Conservation (phyloP, 2,113 vertebrate genomes). For the Labrus mixtus region DNA sequence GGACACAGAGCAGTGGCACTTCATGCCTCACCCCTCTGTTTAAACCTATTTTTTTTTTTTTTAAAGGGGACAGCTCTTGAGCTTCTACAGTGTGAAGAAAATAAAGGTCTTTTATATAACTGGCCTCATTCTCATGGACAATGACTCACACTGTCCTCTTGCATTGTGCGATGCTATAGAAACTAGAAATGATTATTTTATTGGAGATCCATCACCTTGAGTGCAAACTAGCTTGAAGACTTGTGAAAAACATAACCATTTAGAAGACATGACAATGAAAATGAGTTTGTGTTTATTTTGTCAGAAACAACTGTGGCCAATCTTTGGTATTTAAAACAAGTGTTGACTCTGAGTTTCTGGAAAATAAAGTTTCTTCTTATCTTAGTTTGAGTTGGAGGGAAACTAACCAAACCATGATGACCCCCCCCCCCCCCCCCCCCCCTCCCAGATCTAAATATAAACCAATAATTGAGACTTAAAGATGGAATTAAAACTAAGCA, state of each 20-base stretch:
- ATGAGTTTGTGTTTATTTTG: too few relatives aligned
- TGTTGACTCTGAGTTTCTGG: too few relatives aligned
- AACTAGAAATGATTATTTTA: not conserved
- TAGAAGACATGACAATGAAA: not conserved
- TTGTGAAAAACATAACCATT: not conserved
- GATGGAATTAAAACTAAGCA: not conserved
- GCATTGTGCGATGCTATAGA: not conserved
- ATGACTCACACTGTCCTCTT: not conserved
- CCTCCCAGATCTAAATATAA: too few relatives aligned
- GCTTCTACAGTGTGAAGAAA: conserved; percentile 3
- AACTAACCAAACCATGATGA: too few relatives aligned
- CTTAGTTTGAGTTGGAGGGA: too few relatives aligned
- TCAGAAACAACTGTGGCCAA: too few relatives aligned
- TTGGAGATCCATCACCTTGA: not conserved
- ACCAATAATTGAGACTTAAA: too few relatives aligned
- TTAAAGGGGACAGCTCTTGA: not conserved
- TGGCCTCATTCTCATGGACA: conserved; percentile 32
- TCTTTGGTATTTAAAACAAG: too few relatives aligned
- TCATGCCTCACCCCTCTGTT: not conserved
- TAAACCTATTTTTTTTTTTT: not conserved
- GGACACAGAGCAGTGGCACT: not conserved
- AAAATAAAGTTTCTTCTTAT: too few relatives aligned
- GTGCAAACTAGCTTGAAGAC: not conserved
- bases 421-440: too few relatives aligned
- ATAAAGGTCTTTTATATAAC: conserved; percentile 30